Evolutionary conservation across 2,888 invertebrate genomes (phyloP).

Genomic region (Pollenia griseotomentosa): DNA sequence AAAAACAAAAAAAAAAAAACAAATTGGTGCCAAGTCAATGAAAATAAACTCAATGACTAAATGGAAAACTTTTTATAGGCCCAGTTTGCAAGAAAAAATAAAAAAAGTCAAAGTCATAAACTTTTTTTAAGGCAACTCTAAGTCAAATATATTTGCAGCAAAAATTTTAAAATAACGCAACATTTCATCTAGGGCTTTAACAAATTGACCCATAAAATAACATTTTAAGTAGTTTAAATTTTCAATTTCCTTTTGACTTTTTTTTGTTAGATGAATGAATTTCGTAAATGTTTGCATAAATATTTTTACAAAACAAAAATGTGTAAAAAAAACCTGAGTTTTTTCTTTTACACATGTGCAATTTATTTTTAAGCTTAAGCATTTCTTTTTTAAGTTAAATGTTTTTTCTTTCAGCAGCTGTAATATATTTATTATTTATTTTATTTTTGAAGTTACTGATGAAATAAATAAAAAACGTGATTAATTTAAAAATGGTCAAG

Average conservation of each 20-base stretch:
- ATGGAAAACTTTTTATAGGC: constrained; percentile 15
- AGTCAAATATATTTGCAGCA: not conserved
- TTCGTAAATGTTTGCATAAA: too few relatives aligned
- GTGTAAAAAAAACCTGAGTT: not conserved
- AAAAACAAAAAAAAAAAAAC: not conserved
- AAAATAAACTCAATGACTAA: constrained; percentile 3
- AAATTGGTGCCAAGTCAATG: constrained; percentile 36
- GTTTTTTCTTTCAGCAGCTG: constrained; percentile 2
- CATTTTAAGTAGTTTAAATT: not conserved
- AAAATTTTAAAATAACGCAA: not conserved
- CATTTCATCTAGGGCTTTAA: not conserved
- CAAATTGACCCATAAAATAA: constrained; percentile 14
- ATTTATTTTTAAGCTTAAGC: not conserved
- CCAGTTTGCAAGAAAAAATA: not conserved
- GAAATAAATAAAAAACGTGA: constrained; percentile 35
- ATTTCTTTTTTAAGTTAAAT: constrained; percentile 4
- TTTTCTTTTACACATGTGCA: not conserved
- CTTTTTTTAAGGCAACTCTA: not conserved
- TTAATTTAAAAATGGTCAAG: constrained; percentile 41
- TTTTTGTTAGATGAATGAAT: not conserved
- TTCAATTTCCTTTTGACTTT: constrained; percentile 24
- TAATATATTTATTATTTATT: constrained; percentile 17
- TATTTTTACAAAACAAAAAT: not conserved
- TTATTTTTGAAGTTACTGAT: not conserved
- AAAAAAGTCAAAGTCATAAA: constrained; percentile 49